A percentile compares a stretch with the other conserved stretches of the same genome.
These are phyloP conservation scores for Mesembrinibis cayennensis DNA, from an alignment of 2,113 vertebrate species.

Conservation along the genomic window DNA sequence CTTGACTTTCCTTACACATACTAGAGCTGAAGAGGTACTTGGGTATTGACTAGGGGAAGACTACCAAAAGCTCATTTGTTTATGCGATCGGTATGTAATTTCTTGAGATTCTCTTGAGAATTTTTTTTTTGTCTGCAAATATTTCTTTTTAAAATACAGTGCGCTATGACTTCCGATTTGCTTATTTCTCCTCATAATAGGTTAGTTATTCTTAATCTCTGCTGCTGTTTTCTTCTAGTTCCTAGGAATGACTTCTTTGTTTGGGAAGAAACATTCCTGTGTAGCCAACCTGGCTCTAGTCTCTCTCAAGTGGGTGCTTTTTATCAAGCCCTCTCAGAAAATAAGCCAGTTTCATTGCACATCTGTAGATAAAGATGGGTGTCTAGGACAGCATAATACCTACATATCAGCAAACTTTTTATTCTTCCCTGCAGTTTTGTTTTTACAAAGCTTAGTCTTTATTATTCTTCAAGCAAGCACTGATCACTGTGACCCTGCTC, in stretches of 20 bases:
- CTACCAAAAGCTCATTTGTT: not conserved
- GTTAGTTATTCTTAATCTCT: not conserved
- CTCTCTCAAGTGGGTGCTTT: not conserved
- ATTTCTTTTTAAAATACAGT: not conserved
- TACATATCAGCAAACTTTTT: not conserved
- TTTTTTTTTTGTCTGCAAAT: not conserved
- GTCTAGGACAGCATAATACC: not conserved
- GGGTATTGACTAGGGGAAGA: not conserved
- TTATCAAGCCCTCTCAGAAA: not conserved
- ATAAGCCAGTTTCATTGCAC: not conserved
- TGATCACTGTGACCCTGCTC: not conserved
- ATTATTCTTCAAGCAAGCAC: not conserved
- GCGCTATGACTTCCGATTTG: not conserved
- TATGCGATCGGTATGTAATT: not conserved
- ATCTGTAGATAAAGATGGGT: not conserved
- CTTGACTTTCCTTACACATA: not conserved
- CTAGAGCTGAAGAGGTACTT: not conserved
- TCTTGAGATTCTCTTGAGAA: not conserved
- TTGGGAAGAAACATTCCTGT: not conserved
- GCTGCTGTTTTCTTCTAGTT: not conserved
- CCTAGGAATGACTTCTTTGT: not conserved
- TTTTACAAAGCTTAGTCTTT: not conserved
- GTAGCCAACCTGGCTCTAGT: not conserved
- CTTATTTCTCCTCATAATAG: not conserved
- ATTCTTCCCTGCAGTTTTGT: not conserved